phyloP scores from a whole-genome alignment of 2,888 invertebrate genomes.

The Plebejus anna region DNA sequence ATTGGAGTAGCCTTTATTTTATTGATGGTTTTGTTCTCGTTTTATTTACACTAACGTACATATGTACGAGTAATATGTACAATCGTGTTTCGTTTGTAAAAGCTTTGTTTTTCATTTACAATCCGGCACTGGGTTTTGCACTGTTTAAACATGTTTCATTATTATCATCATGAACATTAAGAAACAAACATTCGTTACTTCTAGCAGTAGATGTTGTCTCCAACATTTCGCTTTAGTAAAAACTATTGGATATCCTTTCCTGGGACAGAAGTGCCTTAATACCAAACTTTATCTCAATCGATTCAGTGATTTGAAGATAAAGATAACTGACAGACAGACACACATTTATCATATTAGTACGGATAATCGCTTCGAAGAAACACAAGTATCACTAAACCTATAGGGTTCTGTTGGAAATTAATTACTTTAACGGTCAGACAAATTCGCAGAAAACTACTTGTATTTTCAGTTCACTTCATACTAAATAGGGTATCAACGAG shows the following conservation, averaged over 20 bases:
- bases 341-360: not conserved
- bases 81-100: not conserved
- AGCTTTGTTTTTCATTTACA: not conserved
- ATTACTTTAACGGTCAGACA: not conserved
- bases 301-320: too few species aligned
- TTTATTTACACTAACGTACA: not conserved
- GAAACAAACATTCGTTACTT: not conserved
- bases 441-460: not conserved
- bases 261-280: too few species aligned
- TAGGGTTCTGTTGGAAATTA: not conserved
- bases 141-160: not conserved
- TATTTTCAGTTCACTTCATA: not conserved
- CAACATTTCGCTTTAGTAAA: not conserved
- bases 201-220: not conserved
- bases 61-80: not conserved
- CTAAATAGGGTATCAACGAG: constrained; percentile 16
- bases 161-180: not conserved
- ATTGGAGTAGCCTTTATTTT: not conserved
- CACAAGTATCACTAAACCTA: not conserved
- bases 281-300: too few species aligned
- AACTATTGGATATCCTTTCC: too few species aligned
- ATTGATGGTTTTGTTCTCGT: constrained; percentile 1
- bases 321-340: too few species aligned
- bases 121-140: not conserved
- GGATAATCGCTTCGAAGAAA: not conserved